Evolutionary conservation across 2,797 vertebrate species (phyloP).

Genomic region (Eidolon dupreanum): DNA sequence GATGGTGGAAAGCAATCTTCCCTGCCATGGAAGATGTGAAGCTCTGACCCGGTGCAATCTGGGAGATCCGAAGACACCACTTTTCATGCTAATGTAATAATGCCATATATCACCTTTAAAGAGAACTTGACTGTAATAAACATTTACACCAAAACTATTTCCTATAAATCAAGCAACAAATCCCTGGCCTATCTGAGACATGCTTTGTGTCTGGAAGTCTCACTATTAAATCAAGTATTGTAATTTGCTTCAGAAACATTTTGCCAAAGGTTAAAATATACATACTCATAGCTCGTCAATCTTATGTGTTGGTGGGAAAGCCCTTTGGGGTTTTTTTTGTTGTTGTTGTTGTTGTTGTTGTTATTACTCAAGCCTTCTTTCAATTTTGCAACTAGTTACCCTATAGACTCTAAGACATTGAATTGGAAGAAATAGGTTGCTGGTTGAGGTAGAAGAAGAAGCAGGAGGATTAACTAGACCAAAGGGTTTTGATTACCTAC

Average conservation of each 20-base stretch:
- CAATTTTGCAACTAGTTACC: not conserved
- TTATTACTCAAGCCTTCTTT: conserved; percentile 27
- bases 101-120: conserved; percentile 69
- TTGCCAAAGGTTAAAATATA: conserved; percentile 78
- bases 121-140: conserved; percentile 72
- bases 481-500: conserved; percentile 3
- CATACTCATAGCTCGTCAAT: conserved; percentile 49
- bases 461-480: not conserved
- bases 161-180: conserved; percentile 73
- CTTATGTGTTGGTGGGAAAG: not conserved
- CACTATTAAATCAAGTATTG: conserved; percentile 68
- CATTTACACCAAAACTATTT: conserved; percentile 73
- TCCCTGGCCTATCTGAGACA: conserved; percentile 42
- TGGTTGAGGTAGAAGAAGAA: not conserved
- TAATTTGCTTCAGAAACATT: conserved; percentile 75
- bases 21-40: not conserved
- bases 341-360: not conserved
- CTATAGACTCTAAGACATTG: not conserved
- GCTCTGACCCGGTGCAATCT: not conserved
- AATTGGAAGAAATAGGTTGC: not conserved
- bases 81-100: conserved; percentile 64
- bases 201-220: conserved; percentile 51
- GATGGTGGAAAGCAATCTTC: not conserved
- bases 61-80: not conserved
- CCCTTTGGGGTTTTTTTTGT: not conserved